These are phyloP conservation scores for Netelia melanura DNA, from an alignment of 2,888 invertebrate species.

Conservation along the genomic window DNA sequence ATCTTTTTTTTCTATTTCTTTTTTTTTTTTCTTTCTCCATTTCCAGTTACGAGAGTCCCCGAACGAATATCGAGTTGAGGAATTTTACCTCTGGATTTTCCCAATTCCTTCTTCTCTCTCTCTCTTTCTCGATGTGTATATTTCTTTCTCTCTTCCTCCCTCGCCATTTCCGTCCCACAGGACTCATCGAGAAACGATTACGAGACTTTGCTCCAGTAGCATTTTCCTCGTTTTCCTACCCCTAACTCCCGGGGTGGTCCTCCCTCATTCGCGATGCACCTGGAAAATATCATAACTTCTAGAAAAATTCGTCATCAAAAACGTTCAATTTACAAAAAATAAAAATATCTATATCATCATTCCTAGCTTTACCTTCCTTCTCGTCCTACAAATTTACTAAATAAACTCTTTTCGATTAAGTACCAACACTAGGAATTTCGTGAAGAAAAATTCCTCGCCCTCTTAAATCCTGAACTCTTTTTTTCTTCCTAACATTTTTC, in stretches of 20 bases:
- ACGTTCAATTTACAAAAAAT: not conserved
- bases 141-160: constrained; percentile 9
- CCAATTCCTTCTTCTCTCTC: constrained; percentile 64
- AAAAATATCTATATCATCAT: not conserved
- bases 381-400: not conserved
- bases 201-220: constrained; percentile 33
- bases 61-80: constrained; percentile 53
- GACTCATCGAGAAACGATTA: constrained; percentile 67
- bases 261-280: not conserved
- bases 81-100: constrained; percentile 63
- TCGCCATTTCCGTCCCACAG: constrained; percentile 14
- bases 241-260: not conserved
- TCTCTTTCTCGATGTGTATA: not conserved
- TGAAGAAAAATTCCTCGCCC: not conserved
- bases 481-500: not conserved
- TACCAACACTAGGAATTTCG: not conserved
- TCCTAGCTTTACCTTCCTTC: not conserved
- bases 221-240: constrained; percentile 19
- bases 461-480: not conserved
- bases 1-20: constrained; percentile 1
- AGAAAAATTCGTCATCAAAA: not conserved
- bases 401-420: not conserved
- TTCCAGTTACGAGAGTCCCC: constrained; percentile 29
- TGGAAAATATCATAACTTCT: constrained; percentile 16
- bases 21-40: constrained; percentile 20